phyloP scores from a whole-genome alignment of 2,888 invertebrate species.

The Andrena minutula region DNA sequence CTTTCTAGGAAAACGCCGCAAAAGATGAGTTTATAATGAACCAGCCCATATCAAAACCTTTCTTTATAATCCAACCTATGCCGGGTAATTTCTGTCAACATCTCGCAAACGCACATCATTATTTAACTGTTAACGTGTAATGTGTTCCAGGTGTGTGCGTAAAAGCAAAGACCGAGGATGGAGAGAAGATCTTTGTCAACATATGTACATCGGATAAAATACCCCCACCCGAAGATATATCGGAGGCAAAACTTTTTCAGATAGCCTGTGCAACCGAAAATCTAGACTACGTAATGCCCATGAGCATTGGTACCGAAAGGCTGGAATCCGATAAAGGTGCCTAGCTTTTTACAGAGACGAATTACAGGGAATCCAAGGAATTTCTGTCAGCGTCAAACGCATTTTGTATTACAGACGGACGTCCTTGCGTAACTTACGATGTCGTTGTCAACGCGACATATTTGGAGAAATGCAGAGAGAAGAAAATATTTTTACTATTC shows the following conservation, averaged over 20 bases:
- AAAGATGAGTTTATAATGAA: constrained; percentile 86
- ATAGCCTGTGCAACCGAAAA: constrained; percentile 87
- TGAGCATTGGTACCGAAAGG: constrained; percentile 95
- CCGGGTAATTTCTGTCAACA: constrained; percentile 87
- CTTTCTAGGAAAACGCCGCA: constrained; percentile 22
- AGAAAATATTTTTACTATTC: constrained; percentile 91
- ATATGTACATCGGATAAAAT: constrained; percentile 93
- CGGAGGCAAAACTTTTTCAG: constrained; percentile 83
- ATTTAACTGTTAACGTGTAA: background rate
- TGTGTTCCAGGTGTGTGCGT: constrained; percentile 90
- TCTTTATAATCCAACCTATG: constrained; percentile 88
- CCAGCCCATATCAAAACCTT: constrained; percentile 84
- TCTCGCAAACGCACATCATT: no score
- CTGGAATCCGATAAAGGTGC: constrained; percentile 91
- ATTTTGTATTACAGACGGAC: constrained; percentile 66
- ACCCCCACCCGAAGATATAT: constrained; percentile 90
- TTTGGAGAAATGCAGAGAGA: constrained; percentile 90
- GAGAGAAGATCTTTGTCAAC: constrained; percentile 93
- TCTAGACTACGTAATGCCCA: constrained; percentile 92
- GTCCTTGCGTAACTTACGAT: constrained; percentile 92
- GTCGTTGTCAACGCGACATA: constrained; percentile 93
- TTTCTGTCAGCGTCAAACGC: background rate
- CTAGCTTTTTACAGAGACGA: background rate
- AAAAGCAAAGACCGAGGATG: constrained; percentile 89
- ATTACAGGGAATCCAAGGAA: background rate